Evolutionary conservation across 2,113 vertebrate species (phyloP), one percentile per base, ranked within the genome.

Genomic region (Nyctereutes procyonoides): DNA sequence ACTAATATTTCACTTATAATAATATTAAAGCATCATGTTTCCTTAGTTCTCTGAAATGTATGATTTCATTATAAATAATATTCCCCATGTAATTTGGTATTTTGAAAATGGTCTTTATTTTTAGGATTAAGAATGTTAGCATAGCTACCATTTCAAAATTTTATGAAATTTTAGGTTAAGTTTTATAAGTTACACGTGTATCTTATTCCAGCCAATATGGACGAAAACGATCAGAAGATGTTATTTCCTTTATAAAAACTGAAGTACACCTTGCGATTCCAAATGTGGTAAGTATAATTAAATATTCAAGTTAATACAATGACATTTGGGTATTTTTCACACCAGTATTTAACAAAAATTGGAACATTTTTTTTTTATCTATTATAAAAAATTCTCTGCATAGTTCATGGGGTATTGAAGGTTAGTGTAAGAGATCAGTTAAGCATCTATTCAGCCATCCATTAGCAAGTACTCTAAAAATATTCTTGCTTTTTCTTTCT

Each of bases 221-320:
- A 84, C 97, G 94, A 93, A 98, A 65, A 8, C 95, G 90, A 65
- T 65, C 97, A 90, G 98, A 98, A 28, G 97, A 98, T 2, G 9
- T 97, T 35, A 13, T 97, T 88, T 89, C 99, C 9, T 98, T 99
- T 87, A 97, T 99, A 94, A 99, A 99, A 98, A 98, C 97, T 0
- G 99, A 99, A 98, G 96, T 99, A 67, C 98, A 99, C 53, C 98
- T 99, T 97, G 97, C 97, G 1, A 97, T 98, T 98, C 98, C 99
- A 55, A 98, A 98, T 20, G 98, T 99, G 98, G 99, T 99, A 98
- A 98, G 98, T 98, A 87, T 88, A 86, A 73, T 73, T 32, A 86
- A 96, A 56, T 91, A 84, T 90, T 35, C 4, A 63, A 28, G 2
- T 83, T 55, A 62, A 6, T 69, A 93, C 62, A 67, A 7, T 35